Percentiles rank a stretch among this genome's conserved stretches.
These are phyloP conservation scores for Seriola quinqueradiata DNA, from an alignment of 2,113 vertebrate genomes.

Conservation along the genomic window DNA sequence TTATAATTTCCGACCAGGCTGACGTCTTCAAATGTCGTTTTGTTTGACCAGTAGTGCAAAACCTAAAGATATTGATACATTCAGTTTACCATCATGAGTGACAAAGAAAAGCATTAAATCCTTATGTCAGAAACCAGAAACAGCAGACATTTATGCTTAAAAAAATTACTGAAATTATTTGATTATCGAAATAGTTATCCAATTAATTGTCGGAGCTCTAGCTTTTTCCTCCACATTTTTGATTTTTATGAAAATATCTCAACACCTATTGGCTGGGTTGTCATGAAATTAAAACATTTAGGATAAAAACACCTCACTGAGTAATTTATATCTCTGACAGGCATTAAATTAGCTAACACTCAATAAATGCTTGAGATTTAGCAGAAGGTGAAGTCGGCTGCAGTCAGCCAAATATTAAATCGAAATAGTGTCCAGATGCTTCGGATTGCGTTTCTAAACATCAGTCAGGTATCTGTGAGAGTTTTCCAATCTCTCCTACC, in stretches of 20 bases:
- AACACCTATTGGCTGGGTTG: background rate
- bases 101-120: too few relatives aligned
- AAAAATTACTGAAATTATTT: too few relatives aligned
- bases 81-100: background rate
- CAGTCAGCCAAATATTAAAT: conserved; percentile 2
- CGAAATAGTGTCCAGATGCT: conserved; percentile 37
- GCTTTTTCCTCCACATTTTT: too few relatives aligned
- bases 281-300: conserved; percentile 1
- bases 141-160: too few relatives aligned
- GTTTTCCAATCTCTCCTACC: conserved; percentile 11
- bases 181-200: background rate
- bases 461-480: conserved; percentile 31
- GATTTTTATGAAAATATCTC: background rate
- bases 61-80: background rate
- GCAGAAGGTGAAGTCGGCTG: background rate
- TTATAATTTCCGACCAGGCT: background rate
- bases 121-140: too few relatives aligned
- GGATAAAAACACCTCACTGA: conserved; percentile 2
- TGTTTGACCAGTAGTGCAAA: background rate
- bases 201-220: background rate
- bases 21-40: background rate
- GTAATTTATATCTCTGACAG: background rate
- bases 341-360: background rate
- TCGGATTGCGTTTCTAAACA: conserved; percentile 20
- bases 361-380: conserved; percentile 4